phyloP scores from a whole-genome alignment of 2,113 vertebrate genomes.

The Phalacrocorax carbo region DNA sequence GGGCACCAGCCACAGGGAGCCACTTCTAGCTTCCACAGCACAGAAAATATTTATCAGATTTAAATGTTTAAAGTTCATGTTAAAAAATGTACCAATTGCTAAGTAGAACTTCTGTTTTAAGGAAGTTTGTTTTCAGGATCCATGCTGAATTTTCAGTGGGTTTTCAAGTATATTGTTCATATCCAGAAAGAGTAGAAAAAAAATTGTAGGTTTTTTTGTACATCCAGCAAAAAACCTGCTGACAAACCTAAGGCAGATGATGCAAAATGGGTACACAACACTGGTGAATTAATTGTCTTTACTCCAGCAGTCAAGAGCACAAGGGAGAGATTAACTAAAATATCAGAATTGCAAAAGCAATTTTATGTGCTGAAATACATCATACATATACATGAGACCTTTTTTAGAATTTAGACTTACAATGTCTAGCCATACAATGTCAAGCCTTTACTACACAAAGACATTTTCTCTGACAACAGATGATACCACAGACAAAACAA shows the following conservation, averaged over 20 bases:
- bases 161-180: neutral
- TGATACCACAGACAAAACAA: conserved; percentile 1
- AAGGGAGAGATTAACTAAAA: neutral
- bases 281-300: neutral
- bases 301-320: neutral
- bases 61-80: neutral
- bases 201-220: neutral
- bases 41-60: neutral
- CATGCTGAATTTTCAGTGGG: neutral
- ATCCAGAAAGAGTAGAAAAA: neutral
- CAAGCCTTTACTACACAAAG: neutral
- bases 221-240: neutral
- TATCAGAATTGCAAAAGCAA: neutral
- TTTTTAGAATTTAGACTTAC: neutral
- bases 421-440: neutral
- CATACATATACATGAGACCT: neutral
- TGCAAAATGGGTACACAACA: neutral
- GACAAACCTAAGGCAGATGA: neutral
- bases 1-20: neutral
- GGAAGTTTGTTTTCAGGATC: neutral
- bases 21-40: neutral
- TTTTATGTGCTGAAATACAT: neutral
- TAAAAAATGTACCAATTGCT: neutral
- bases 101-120: neutral
- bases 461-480: conserved; percentile 1